Percentiles rank a stretch among this genome's conserved stretches.
Evolutionary conservation across 2,113 vertebrate genomes (phyloP).

Genomic region (Notechis scutatus): DNA sequence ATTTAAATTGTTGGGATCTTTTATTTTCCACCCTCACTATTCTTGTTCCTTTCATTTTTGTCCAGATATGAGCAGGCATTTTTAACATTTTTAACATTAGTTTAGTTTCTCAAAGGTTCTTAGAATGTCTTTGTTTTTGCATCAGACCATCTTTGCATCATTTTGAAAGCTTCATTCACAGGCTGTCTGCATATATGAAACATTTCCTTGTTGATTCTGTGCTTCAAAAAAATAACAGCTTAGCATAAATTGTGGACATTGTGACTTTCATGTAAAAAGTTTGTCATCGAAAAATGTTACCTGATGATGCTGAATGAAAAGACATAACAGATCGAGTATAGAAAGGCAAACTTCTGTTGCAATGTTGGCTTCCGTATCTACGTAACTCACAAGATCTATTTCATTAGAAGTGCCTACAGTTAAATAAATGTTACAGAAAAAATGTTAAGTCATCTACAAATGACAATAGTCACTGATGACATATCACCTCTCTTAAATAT

Average conservation of each 20-base stretch:
- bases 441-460: neutral
- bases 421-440: neutral
- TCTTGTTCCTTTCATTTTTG: neutral
- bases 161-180: conserved; percentile 20
- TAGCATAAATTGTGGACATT: neutral
- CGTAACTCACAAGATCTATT: conserved; percentile 84
- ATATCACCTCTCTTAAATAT: neutral
- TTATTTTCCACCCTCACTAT: neutral
- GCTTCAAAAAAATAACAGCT: neutral
- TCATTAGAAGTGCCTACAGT: conserved; percentile 78
- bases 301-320: conserved; percentile 92
- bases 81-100: neutral
- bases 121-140: neutral
- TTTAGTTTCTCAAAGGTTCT: neutral
- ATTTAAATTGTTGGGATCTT: neutral
- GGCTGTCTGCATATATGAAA: neutral
- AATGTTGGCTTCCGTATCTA: conserved; percentile 90
- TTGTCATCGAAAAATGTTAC: conserved; percentile 59
- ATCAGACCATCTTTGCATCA: no score
- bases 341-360: conserved; percentile 92
- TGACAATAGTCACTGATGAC: neutral
- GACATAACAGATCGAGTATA: conserved; percentile 87
- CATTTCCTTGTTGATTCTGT: neutral
- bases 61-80: neutral
- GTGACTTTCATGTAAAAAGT: neutral